phyloP scores from a whole-genome alignment of 2,113 vertebrate genomes.

The Chionis minor region DNA sequence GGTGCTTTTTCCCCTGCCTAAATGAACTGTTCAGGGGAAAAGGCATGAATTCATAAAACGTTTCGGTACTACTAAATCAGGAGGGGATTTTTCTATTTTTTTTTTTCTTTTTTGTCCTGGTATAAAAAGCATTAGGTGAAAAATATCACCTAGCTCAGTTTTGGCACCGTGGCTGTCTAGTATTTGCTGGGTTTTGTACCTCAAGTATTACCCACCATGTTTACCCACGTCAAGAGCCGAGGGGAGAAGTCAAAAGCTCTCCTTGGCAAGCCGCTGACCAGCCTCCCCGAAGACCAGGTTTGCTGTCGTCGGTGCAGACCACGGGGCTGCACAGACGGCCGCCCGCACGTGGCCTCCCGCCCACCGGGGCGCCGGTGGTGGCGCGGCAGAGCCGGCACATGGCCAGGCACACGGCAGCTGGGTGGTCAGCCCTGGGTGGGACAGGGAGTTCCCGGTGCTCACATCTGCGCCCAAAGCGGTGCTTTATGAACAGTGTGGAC shows the following conservation, averaged over 20 bases:
- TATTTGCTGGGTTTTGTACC: neutral
- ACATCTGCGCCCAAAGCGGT: neutral
- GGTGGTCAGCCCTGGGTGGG: conserved; percentile 5
- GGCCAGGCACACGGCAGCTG: neutral
- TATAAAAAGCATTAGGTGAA: neutral
- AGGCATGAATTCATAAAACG: conserved; percentile 9
- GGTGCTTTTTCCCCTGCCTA: conserved; percentile 34
- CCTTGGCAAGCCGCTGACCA: neutral
- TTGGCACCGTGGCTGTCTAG: neutral
- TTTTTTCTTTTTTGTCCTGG: neutral
- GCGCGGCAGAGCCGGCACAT: rapidly evolving
- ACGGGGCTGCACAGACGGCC: neutral
- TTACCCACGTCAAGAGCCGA: neutral
- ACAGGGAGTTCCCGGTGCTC: neutral
- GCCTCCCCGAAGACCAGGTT: neutral
- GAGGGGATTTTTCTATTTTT: neutral
- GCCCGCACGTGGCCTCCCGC: rapidly evolving
- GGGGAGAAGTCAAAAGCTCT: neutral
- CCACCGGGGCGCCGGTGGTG: rapidly evolving
- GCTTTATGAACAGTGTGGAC: neutral
- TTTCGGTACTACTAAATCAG: conserved; percentile 36
- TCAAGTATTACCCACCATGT: neutral
- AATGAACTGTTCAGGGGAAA: conserved; percentile 27
- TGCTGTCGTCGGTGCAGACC: neutral
- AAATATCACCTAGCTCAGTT: neutral